Evolutionary conservation across 2,113 vertebrate species (phyloP).

Genomic region (Choloepus hoffmanni): DNA sequence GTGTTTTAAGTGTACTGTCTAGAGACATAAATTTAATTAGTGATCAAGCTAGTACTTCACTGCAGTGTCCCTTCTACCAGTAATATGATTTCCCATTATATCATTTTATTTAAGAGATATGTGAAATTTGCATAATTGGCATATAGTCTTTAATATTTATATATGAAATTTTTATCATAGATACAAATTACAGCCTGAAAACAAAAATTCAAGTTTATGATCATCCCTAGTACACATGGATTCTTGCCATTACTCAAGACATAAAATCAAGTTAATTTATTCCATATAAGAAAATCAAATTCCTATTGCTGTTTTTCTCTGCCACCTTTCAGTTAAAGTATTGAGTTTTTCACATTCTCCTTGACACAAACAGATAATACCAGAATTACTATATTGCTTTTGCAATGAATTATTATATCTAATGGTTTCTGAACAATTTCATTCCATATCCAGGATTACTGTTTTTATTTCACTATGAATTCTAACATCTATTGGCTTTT

Average conservation of each 20-base stretch:
- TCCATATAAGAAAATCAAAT: background rate
- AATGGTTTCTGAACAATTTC: background rate
- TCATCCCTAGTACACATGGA: background rate
- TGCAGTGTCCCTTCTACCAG: accelerated
- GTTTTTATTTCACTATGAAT: background rate
- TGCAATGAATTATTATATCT: background rate
- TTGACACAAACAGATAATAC: background rate
- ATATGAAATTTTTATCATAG: background rate
- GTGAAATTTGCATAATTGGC: background rate
- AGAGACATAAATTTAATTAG: background rate
- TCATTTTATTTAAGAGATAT: background rate
- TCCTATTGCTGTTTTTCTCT: background rate
- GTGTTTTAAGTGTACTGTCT: background rate
- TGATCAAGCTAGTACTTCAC: background rate
- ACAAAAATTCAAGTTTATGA: constrained; percentile 37
- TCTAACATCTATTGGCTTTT: background rate
- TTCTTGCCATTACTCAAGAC: background rate
- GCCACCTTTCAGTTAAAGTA: background rate
- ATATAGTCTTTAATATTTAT: background rate
- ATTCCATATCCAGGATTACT: background rate
- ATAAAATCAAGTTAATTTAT: background rate
- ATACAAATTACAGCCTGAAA: background rate
- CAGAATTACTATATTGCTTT: background rate
- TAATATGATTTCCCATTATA: background rate
- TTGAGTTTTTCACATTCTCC: background rate